Evolutionary conservation across 2,113 vertebrate species (phyloP).

Genomic region (Tragulus kanchil): DNA sequence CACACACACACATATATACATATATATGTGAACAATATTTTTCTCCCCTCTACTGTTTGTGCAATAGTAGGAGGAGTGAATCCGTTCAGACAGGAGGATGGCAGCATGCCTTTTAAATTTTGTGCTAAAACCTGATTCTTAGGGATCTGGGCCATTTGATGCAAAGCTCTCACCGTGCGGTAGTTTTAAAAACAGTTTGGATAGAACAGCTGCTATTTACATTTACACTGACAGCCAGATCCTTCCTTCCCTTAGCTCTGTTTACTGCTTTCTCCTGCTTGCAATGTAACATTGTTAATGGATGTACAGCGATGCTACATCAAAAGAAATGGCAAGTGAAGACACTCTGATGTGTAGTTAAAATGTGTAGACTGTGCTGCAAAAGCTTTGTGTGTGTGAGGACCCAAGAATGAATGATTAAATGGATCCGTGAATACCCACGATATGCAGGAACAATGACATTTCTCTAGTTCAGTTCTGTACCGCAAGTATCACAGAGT

Average conservation of each 20-base stretch:
- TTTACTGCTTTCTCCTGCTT: constrained; percentile 74
- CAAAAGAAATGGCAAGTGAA: constrained; percentile 72
- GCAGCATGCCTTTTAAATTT: constrained; percentile 39
- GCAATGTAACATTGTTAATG: constrained; percentile 73
- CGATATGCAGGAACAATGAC: background rate
- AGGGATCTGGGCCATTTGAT: constrained; percentile 60
- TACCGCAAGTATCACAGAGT: background rate
- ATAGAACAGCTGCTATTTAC: constrained; percentile 80
- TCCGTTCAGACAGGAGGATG: background rate
- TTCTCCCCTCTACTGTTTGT: background rate
- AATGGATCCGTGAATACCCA: background rate
- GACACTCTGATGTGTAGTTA: constrained; percentile 61
- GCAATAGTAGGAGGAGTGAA: background rate
- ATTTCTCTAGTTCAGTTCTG: background rate
- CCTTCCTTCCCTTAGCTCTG: constrained; percentile 67
- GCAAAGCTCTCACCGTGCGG: constrained; percentile 42
- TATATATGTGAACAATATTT: background rate
- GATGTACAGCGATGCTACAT: constrained; percentile 72
- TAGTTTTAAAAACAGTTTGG: constrained; percentile 73
- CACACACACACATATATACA: background rate
- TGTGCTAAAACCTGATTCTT: constrained; percentile 58
- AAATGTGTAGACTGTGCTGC: constrained; percentile 30
- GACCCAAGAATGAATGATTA: constrained; percentile 21
- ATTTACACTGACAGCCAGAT: constrained; percentile 74
- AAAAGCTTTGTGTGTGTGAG: constrained; percentile 26